Evolutionary conservation across 2,113 vertebrate species (phyloP), one percentile per base, ranked within the genome.

Genomic region (Cinclus mexicanus): DNA sequence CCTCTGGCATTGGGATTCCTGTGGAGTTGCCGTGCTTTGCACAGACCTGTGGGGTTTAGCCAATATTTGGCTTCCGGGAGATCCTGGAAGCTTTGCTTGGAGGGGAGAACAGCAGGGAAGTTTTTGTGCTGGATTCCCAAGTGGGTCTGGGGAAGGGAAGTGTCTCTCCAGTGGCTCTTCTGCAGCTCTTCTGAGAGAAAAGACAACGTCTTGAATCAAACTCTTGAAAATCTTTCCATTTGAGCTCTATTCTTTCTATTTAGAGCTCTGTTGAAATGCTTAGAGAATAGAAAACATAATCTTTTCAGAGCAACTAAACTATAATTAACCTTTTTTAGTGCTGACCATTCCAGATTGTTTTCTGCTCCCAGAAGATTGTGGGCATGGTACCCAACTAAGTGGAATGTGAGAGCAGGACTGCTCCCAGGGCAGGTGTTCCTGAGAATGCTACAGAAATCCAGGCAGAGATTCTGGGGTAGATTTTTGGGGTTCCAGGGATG

Each of bases 1-100:
- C 42, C 37, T 57, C 33, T 50, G 42, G 42, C 42, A 33, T 0
- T 31, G 26, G 18, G 18, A 50, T 57, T 56, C 17, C 11, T 21
- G 15, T 35, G 22, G 29, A 18, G 17, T 11, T 23, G 16, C 10
- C 1, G 0, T 17, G 4, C 25, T 49, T 28, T 81, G 15, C 3
- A 3, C 7, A 41, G 37, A 10, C 37, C 50, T 63, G 5, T 9
- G 14, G n/a, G 26, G 28, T 88, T 82, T 60, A 46, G 50, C 8
- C 57, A 47, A 3, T n/a, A 11, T 35, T 87, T 44, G 60, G 13
- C 15, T 84, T 60, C 60, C 35, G 55, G 37, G 29, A 47, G 2
- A 21, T 41, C 7, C 26, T n/a, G 82, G 35, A 65, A 49, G 21
- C 28, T 52, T 61, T 41, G 9, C 61, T 29, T 8, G 14, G 41